Evolutionary conservation across 2,888 invertebrate species (phyloP), one percentile per base, ranked within the genome.

Genomic region (Oithona nana): DNA sequence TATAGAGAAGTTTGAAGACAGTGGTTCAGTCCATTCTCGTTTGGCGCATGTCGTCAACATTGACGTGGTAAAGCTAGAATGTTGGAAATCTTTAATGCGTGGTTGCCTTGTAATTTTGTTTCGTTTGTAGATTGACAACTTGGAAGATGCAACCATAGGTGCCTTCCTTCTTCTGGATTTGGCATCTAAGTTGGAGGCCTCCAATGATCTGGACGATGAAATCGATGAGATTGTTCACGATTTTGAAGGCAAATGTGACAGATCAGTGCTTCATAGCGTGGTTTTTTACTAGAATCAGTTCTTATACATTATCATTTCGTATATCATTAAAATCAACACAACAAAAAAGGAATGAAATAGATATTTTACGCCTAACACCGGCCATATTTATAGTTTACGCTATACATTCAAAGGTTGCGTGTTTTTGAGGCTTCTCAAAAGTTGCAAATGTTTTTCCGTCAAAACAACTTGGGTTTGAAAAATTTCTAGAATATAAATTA

Each of bases 131-230:
- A 26, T 54, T 73, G 98, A 99, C 76, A 99, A 98, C 75, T 93
- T 97, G 68, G 98, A 99, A 74, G 98, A 99, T 75, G 98, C 98
- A 0, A 92, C 97, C 2, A 84, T 98, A 71, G 98, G 98, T 67
- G 97, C 98, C 39, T 95, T 97, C 59, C 79, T 95, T 68, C 94
- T 99, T 67, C 89, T 89, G 75, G 95, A 98, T 75, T 81, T 99
- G 76, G 88, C 30, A 24, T 6, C 6, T 22, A 26, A n/a, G 26
- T 59, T 48, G 22, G 30, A 31, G n/a, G 39, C 26, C 13, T 62
- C 49, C 28, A 86, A 87, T 64, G 97, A 97, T 73, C 76, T 97
- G 70, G 97, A 97, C 73, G 92, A 95, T 76, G 95, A 95, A 71
- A 92, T 97, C 70, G 95, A 97, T 76, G 92, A 95, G 77, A 78